A percentile compares a stretch with the other conserved stretches of the same genome.
These are phyloP conservation scores for Villa cingulata DNA, from an alignment of 2,888 invertebrate species.

Conservation along the genomic window DNA sequence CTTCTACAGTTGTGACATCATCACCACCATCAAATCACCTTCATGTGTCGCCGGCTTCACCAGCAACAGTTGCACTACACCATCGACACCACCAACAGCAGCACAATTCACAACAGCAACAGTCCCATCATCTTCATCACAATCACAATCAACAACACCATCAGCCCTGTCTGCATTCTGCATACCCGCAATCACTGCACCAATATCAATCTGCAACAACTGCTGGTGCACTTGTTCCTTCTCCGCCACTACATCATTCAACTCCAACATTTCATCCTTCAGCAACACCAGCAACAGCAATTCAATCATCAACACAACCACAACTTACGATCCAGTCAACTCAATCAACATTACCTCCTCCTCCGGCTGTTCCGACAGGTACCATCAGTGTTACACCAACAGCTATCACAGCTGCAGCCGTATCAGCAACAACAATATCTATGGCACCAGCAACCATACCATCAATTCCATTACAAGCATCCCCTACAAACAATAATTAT, in stretches of 20 bases:
- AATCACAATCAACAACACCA: neutral
- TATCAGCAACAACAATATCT: neutral
- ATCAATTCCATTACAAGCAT: neutral
- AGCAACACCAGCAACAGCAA: constrained; percentile 2
- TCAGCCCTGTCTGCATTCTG: neutral
- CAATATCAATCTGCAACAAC: constrained; percentile 8
- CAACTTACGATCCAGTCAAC: too few relatives aligned
- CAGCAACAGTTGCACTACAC: neutral
- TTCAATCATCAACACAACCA: neutral
- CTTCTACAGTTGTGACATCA: constrained; percentile 9
- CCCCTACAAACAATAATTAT: constrained; percentile 3
- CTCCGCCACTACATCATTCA: neutral
- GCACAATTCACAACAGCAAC: neutral
- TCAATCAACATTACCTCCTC: too few relatives aligned
- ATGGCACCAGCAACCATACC: neutral
- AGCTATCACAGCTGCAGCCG: neutral
- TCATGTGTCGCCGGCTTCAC: too few relatives aligned
- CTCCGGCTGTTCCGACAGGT: neutral
- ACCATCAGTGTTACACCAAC: neutral
- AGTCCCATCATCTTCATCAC: neutral
- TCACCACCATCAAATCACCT: constrained; percentile 4
- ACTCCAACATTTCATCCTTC: constrained; percentile 4
- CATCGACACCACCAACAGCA: neutral
- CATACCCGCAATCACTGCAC: neutral
- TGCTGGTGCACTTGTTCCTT: neutral